Conservation (phyloP, 2,113 vertebrate species). For the Puffinus mauretanicus region DNA sequence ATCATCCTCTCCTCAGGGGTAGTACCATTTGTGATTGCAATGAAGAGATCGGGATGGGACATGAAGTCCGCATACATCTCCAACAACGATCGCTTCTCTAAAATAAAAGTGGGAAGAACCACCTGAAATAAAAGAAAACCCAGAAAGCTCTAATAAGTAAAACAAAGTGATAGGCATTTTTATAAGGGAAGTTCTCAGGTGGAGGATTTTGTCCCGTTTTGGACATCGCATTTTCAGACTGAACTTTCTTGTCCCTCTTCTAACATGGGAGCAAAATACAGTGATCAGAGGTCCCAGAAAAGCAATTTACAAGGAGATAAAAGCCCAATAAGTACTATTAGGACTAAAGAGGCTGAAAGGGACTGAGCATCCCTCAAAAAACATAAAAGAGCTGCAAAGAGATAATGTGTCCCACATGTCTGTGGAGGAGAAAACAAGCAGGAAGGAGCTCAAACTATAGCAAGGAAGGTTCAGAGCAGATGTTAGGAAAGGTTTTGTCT, state of each 20-base stretch:
- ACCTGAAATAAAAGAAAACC: slow-evolving; percentile 77
- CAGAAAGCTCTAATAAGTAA: neutral
- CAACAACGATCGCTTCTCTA: slow-evolving; percentile 95
- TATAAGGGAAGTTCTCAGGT: neutral
- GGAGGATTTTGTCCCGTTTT: neutral
- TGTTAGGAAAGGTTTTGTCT: neutral
- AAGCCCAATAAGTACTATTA: neutral
- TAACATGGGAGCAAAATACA: neutral
- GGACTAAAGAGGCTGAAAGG: neutral
- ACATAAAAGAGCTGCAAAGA: neutral
- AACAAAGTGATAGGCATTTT: neutral
- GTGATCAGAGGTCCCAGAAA: neutral
- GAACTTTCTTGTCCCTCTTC: neutral
- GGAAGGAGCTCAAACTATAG: neutral
- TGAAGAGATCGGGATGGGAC: slow-evolving; percentile 94
- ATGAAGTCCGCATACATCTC: slow-evolving; percentile 99
- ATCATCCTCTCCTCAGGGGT: slow-evolving; percentile 93
- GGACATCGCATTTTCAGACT: neutral
- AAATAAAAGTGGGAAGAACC: slow-evolving; percentile 96
- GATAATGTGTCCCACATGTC: neutral
- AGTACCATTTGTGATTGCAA: slow-evolving; percentile 84
- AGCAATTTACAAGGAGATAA: neutral
- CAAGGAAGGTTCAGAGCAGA: neutral
- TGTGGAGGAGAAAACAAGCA: neutral
- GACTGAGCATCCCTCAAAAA: neutral